A percentile compares a stretch with the other conserved stretches of the same genome.
Evolutionary conservation across 1,140 invertebrate species (phyloP).

Genomic region (Saxidomus purpurata): DNA sequence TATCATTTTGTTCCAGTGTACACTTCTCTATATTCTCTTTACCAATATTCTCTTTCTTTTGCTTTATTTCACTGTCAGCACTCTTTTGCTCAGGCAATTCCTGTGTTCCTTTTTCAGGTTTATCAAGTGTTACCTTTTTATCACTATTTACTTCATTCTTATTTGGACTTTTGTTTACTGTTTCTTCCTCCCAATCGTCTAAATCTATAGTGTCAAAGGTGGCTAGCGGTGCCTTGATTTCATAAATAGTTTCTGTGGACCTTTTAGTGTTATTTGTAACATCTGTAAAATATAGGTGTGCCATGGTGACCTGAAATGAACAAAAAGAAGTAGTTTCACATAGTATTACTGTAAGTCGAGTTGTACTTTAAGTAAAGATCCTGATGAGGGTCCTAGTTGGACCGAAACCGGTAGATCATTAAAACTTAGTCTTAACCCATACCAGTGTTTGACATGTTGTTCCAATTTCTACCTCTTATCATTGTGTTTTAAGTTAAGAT

Average conservation of each 20-base stretch:
- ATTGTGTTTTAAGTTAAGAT: too few species aligned
- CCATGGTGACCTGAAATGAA: constrained; percentile 38
- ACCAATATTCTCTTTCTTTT: neutral
- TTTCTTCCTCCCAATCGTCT: constrained; percentile 66
- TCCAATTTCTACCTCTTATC: too few species aligned
- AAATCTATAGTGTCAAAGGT: constrained; percentile 84
- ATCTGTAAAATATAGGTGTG: constrained; percentile 38
- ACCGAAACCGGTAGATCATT: too few species aligned
- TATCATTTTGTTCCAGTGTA: neutral
- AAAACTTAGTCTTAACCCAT: neutral
- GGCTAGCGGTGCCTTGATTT: constrained; percentile 79
- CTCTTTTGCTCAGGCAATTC: neutral
- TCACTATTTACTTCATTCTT: neutral
- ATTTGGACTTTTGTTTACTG: neutral
- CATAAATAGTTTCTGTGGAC: constrained; percentile 66
- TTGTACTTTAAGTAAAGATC: neutral
- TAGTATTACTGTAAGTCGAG: neutral
- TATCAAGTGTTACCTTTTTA: neutral
- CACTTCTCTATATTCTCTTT: neutral
- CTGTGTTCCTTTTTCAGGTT: neutral
- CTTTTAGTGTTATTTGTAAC: constrained; percentile 55
- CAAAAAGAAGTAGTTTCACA: neutral
- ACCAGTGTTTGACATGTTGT: too few species aligned
- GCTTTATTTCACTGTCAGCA: neutral
- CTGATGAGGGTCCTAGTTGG: neutral